Percentiles rank a stretch among this genome's conserved stretches.
Evolutionary conservation across 2,888 invertebrate species (phyloP).

Genomic region (Asteroscopus sphinx): DNA sequence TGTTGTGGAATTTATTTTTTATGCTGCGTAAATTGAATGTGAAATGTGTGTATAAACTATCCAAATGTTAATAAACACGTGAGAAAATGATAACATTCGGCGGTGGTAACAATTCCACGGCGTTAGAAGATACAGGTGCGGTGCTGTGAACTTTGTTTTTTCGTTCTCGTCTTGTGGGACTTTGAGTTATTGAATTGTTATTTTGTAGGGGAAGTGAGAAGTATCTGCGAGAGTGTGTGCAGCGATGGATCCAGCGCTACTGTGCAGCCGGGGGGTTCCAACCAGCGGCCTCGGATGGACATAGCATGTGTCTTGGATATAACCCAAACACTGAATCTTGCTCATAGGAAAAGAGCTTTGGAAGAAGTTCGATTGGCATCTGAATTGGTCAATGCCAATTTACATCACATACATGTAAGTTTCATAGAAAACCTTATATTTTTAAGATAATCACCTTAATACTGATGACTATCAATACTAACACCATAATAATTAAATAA

Average conservation of each 20-base stretch:
- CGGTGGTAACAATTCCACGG: constrained; percentile 79
- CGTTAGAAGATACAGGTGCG: constrained; percentile 84
- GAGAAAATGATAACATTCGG: constrained; percentile 87
- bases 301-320: constrained; percentile 96
- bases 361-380: constrained; percentile 96
- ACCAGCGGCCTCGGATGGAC: constrained; percentile 93
- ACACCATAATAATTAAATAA: too few relatives aligned
- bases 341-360: constrained; percentile 94
- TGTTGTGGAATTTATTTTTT: constrained; percentile 74
- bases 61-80: constrained; percentile 79
- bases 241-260: constrained; percentile 89
- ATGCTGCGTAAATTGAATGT: constrained; percentile 70
- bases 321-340: constrained; percentile 92
- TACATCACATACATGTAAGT: constrained; percentile 95
- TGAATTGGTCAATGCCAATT: constrained; percentile 93
- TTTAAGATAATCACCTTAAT: not conserved
- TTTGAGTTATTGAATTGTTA: constrained; percentile 59
- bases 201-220: constrained; percentile 84
- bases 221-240: constrained; percentile 88
- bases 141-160: constrained; percentile 66
- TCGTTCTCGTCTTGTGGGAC: constrained; percentile 58
- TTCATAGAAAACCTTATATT: not conserved
- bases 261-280: constrained; percentile 79
- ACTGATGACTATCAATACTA: not conserved
- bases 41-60: constrained; percentile 74